A percentile compares a stretch with the other conserved stretches of the same genome.
phyloP scores from a whole-genome alignment of 1,140 invertebrate genomes.

The Belonocnema kinseyi region DNA sequence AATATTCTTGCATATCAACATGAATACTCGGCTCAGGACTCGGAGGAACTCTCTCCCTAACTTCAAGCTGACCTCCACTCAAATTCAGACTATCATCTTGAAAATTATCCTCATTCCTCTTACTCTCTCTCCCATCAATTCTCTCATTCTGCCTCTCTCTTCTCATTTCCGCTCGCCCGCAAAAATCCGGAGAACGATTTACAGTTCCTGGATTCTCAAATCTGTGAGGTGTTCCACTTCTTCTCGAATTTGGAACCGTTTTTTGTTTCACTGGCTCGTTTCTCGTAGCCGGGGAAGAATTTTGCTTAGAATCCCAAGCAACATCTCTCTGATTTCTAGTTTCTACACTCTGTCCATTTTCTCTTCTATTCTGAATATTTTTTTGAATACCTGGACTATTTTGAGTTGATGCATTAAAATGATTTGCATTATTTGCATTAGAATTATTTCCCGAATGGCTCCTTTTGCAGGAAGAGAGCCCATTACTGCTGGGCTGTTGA shows the following conservation, averaged over 20 bases:
- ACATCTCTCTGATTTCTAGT: not conserved
- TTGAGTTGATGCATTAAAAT: constrained; percentile 39
- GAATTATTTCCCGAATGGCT: constrained; percentile 33
- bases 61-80: constrained; percentile 76
- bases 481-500: constrained; percentile 61
- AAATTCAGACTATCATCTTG: constrained; percentile 76
- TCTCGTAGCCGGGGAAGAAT: too few species aligned
- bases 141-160: constrained; percentile 2
- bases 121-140: constrained; percentile 35
- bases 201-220: not conserved
- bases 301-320: too few species aligned
- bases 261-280: not conserved
- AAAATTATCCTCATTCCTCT: constrained; percentile 38
- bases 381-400: constrained; percentile 33
- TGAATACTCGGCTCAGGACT: constrained; percentile 79
- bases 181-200: not conserved
- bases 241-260: not conserved
- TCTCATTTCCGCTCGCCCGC: not conserved
- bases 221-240: not conserved
- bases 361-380: not conserved
- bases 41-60: constrained; percentile 74
- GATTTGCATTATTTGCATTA: constrained; percentile 1
- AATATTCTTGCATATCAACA: constrained; percentile 79
- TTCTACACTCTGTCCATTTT: not conserved
- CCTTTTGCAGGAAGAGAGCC: constrained; percentile 44